Conservation (phyloP, 2,888 invertebrate genomes). For the Cheilosia scutellata region DNA sequence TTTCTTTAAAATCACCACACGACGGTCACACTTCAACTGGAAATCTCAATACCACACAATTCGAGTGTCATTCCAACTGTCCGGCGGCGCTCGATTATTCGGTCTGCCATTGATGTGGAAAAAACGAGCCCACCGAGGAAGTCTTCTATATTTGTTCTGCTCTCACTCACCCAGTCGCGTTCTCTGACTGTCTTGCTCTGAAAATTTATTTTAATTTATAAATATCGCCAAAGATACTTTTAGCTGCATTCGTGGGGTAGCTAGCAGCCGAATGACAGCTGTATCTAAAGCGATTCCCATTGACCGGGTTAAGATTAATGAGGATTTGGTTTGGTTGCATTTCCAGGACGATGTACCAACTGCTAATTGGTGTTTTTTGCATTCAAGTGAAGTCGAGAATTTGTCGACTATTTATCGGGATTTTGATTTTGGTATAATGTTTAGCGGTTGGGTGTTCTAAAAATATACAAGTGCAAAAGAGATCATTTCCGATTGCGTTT, state of each 20-base stretch:
- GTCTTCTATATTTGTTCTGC: constrained; percentile 16
- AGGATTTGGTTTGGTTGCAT: constrained; percentile 25
- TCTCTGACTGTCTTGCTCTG: constrained; percentile 12
- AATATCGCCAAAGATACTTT: constrained; percentile 55
- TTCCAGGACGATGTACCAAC: constrained; percentile 48
- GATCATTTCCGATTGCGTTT: constrained; percentile 10
- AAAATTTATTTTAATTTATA: constrained; percentile 42
- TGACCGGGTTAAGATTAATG: constrained; percentile 37
- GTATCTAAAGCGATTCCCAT: constrained; percentile 20
- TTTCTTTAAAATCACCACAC: constrained; percentile 47
- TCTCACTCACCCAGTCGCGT: neutral
- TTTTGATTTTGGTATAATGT: constrained; percentile 2
- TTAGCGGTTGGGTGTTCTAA: constrained; percentile 4
- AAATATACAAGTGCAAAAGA: neutral
- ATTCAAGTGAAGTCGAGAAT: constrained; percentile 9
- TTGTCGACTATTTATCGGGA: constrained; percentile 11
- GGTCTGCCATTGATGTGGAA: constrained; percentile 60
- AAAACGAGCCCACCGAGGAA: constrained; percentile 10
- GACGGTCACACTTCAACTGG: constrained; percentile 73
- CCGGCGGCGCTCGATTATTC: constrained; percentile 62
- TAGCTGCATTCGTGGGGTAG: constrained; percentile 53
- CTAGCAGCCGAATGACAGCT: constrained; percentile 54
- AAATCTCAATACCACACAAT: constrained; percentile 63
- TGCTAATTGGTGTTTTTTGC: constrained; percentile 1
- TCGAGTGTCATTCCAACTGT: constrained; percentile 68